Evolutionary conservation across 2,888 invertebrate genomes (phyloP), one percentile per base, ranked within the genome.

Genomic region (Drosophila kuntzei): DNA sequence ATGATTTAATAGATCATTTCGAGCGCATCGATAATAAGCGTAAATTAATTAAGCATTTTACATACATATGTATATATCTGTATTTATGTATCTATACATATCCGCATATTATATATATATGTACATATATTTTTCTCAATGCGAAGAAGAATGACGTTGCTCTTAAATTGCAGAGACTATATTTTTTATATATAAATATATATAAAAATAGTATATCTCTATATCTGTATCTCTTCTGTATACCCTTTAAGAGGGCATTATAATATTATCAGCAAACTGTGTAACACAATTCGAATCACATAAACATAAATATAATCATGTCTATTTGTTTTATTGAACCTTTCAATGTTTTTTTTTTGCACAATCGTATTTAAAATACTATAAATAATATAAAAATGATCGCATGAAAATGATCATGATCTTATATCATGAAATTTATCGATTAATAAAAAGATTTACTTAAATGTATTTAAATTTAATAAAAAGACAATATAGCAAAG

Each of bases 11-110:
- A 79, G 64, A 79, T 87, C 76, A 71, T 58, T 47, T 68, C 67
- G 71, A 60, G 76, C 71, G 76, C 62, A 74, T 74, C 67, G 72
- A 76, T 81, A 85, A 70, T 75, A 66, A 58, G 51, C 73, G 67
- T 73, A 64, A 76, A 87, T 87, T 85, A 87, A 82, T 87, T 85
- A 70, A 67, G 62, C 58, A 64, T 59, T 62, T 71, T 71, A 62
- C 71, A 60, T 14, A 14, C 7, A 18, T 25, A 16, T n/a, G n/a
- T n/a, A n/a, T n/a, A n/a, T n/a, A n/a, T n/a, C n/a, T n/a, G n/a
- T 9, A 1, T 8, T 7, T 12, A 32, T 16, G 6, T 8, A 6
- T 27, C 14, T 9, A 29, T 43, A 32, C 4, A 37, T 25, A 39
- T 20, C 27, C 29, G 22, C 7, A 50, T 12, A 58, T 27, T 11